Evolutionary conservation across 2,888 invertebrate genomes (phyloP).

Genomic region (Mallateleia sp.): DNA sequence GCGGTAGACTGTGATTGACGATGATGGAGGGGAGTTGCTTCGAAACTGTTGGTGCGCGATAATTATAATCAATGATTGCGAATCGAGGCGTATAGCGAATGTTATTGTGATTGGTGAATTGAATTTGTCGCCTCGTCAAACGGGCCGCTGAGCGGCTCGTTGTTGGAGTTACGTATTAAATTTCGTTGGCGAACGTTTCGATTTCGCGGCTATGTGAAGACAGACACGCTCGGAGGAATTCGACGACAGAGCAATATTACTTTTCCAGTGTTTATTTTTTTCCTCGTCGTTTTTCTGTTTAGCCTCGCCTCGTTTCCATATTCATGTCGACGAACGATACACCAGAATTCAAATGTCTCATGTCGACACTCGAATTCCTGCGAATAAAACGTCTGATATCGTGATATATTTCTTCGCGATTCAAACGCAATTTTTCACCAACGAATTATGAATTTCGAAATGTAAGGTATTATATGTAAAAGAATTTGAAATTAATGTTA

Average conservation of each 20-base stretch:
- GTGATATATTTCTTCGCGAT: background rate
- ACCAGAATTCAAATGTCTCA: constrained; percentile 7
- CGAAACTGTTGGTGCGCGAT: constrained; percentile 56
- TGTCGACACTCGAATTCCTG: background rate
- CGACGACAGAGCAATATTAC: constrained; percentile 35
- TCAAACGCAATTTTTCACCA: background rate
- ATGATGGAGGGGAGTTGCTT: constrained; percentile 33
- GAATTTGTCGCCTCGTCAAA: too few species aligned
- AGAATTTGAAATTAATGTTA: background rate
- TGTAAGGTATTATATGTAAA: background rate
- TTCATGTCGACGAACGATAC: constrained; percentile 21
- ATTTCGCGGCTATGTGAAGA: constrained; percentile 47
- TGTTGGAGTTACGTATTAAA: constrained; percentile 42
- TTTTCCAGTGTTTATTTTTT: constrained; percentile 32
- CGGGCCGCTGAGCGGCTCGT: constrained; percentile 26
- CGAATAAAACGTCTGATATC: background rate
- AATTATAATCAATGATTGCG: constrained; percentile 67
- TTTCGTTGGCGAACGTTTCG: constrained; percentile 51
- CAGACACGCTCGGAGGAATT: constrained; percentile 30
- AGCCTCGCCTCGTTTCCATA: constrained; percentile 21
- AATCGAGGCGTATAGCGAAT: constrained; percentile 58
- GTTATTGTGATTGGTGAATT: constrained; percentile 69
- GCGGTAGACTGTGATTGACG: constrained; percentile 55
- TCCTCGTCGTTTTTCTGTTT: constrained; percentile 9
- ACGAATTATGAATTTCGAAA: background rate